Evolutionary conservation across 1,140 invertebrate species (phyloP), one percentile per base, ranked within the genome.

Genomic region (Gonatopus flavifemur): DNA sequence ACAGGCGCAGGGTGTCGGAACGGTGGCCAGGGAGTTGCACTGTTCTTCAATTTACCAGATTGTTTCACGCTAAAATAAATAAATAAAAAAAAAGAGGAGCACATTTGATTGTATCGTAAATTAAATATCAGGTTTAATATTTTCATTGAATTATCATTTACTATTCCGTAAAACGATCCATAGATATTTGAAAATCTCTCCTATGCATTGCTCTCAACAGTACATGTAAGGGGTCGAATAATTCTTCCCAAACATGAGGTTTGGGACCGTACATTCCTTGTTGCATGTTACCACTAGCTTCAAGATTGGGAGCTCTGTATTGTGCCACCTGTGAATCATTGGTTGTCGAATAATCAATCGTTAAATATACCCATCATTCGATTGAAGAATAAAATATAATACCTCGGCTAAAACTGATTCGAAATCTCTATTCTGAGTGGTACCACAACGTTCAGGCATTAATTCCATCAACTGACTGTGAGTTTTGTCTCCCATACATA

Each of bases 221-320:
- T 4, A 96, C 91, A 73, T 96, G 93, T 36, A 98, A 83, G 2
- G 96, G 96, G 80, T 98, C 93, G 72, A 94, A 98, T 59, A 94
- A 85, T 45, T 87, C 82, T 66, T 94, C 87, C 95, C 95, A 98
- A 18, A 98, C 89, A 18, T 83, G 79, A 24, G 89, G 81, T 74
- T 91, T 91, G 8, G 94, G 94, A 32, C 90, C 88, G 75, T 97
- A 98, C 78, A 94, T 89, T 10, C 95, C 95, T 73, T 98, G 94
- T 64, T 95, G 89, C 81, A 97, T 87, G 52, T 88, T 90, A 74
- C 87, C 89, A 66, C 86, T 86, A 1, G 84, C 81, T 67, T 92
- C 90, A 55, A 90, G 82, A 70, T 88, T 87, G 16, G 89, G 90
- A 12, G 87, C 86, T 61, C 83, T 83, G 64, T 90, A 93, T 59